Conservation (phyloP, 2,113 vertebrate species). For the Ammodytes dubius region DNA sequence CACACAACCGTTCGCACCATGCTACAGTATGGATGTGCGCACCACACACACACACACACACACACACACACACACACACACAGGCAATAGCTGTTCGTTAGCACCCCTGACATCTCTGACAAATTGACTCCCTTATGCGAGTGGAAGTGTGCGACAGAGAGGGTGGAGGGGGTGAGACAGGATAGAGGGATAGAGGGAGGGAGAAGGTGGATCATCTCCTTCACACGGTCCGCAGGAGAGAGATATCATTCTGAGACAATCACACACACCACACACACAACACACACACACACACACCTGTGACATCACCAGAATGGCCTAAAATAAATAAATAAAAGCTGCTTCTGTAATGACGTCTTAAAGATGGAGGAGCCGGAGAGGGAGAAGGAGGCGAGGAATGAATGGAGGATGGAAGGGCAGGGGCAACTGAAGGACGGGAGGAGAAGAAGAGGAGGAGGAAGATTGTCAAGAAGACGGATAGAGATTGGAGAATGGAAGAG, state of each 20-base stretch:
- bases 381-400: conserved; percentile 3
- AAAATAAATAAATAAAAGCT: conserved; percentile 10
- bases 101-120: conserved; percentile 85
- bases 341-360: conserved; percentile 39
- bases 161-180: neutral
- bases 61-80: conserved; percentile 43
- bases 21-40: conserved; percentile 23
- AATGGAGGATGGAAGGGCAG: conserved; percentile 26
- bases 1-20: conserved; percentile 32
- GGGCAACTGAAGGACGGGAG: conserved; percentile 52
- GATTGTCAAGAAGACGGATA: conserved; percentile 47
- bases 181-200: conserved; percentile 29
- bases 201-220: conserved; percentile 73
- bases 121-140: conserved; percentile 87
- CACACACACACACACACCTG: conserved; percentile 47
- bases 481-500: conserved; percentile 45
- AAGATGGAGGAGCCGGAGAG: conserved; percentile 58
- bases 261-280: conserved; percentile 24
- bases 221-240: conserved; percentile 58
- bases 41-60: conserved; percentile 27
- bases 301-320: conserved; percentile 56
- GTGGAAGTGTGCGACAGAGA: conserved; percentile 76
- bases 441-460: conserved; percentile 20
- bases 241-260: conserved; percentile 39
- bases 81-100: conserved; percentile 79